A percentile compares a stretch with the other conserved stretches of the same genome.
Conservation (phyloP, 2,113 vertebrate genomes). For the Prinia subflava region DNA sequence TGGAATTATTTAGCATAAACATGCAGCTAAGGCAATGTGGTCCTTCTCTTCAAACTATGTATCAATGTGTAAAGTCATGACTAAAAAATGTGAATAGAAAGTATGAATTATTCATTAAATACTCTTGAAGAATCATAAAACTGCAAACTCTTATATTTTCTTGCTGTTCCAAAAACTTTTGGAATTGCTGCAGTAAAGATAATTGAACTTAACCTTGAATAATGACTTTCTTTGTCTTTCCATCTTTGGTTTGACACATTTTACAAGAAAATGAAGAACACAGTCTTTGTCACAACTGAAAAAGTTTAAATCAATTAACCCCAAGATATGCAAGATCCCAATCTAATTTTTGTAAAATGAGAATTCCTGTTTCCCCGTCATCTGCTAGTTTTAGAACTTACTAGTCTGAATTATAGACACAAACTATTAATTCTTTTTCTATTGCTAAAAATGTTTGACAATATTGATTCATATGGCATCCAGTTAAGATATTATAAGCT, state of each 20-base stretch:
- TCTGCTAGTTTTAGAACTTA: not conserved
- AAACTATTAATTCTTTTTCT: not conserved
- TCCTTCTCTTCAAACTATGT: not conserved
- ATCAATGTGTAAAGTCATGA: not conserved
- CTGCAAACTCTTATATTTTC: not conserved
- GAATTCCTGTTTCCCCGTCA: not conserved
- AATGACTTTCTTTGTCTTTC: not conserved
- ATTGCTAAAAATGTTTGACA: not conserved
- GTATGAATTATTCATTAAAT: conserved; percentile 8
- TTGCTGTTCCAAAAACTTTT: not conserved
- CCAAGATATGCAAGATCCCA: not conserved
- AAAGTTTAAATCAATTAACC: not conserved
- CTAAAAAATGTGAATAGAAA: not conserved
- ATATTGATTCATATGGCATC: not conserved
- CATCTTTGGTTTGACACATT: not conserved
- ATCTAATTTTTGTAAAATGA: not conserved
- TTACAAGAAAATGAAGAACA: not conserved
- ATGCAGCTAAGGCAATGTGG: not conserved
- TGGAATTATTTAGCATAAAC: not conserved
- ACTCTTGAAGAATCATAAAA: not conserved
- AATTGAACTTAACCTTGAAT: not conserved
- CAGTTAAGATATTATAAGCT: not conserved
- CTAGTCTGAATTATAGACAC: not conserved
- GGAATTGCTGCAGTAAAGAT: not conserved
- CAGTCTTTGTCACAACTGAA: not conserved